These are phyloP conservation scores for Magallana angulata DNA, from an alignment of 1,140 invertebrate genomes.

Conservation along the genomic window DNA sequence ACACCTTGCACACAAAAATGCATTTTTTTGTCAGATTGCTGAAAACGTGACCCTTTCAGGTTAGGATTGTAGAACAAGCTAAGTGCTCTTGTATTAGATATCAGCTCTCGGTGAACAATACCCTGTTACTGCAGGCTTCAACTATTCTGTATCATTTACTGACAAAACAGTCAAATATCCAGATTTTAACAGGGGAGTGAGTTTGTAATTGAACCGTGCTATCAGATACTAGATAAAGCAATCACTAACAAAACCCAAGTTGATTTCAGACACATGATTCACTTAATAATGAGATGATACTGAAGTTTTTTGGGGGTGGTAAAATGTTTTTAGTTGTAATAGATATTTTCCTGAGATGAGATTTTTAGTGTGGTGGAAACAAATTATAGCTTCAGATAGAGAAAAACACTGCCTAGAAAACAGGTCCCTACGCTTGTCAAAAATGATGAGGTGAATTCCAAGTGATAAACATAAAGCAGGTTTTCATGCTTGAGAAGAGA, in stretches of 20 bases:
- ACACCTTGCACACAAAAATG: too few relatives aligned
- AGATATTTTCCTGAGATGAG: constrained; percentile 7
- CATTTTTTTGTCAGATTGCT: too few relatives aligned
- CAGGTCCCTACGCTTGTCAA: not conserved
- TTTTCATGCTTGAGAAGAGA: constrained; percentile 21
- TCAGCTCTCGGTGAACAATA: too few relatives aligned
- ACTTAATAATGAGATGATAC: constrained; percentile 18
- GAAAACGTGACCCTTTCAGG: too few relatives aligned
- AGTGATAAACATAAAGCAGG: constrained; percentile 19
- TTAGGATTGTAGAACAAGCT: too few relatives aligned
- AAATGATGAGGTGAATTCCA: constrained; percentile 10
- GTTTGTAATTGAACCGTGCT: not conserved
- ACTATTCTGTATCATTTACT: too few relatives aligned
- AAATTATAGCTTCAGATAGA: not conserved
- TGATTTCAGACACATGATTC: constrained; percentile 23
- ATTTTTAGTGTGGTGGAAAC: not conserved
- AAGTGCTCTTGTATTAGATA: too few relatives aligned
- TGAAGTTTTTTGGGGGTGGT: constrained; percentile 10
- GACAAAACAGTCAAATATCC: too few relatives aligned
- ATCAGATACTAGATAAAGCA: constrained; percentile 16
- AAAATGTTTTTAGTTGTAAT: constrained; percentile 10
- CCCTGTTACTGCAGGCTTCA: too few relatives aligned
- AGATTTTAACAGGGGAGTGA: not conserved
- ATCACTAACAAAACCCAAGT: not conserved
- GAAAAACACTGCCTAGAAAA: not conserved